Base-by-base conservation (phyloP, 2,113 vertebrate species). In the Opisthocomus hoazin region DNA sequence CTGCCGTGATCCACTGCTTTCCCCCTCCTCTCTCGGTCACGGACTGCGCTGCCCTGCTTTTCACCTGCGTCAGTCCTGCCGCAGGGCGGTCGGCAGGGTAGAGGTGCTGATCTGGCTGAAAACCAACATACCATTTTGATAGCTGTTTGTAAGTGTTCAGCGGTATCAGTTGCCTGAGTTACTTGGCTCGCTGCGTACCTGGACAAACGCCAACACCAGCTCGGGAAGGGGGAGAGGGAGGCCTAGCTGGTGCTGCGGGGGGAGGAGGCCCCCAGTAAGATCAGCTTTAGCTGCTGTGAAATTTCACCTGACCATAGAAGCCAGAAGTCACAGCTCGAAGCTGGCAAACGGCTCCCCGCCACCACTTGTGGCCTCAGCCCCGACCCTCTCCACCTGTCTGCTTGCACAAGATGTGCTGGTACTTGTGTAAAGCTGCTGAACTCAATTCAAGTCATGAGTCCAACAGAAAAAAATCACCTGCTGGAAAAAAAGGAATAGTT, bases 61-160 rank as follows among this genome's bases (percentile, higher is more conserved):
- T 21, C 13, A 22, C 22, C 23, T 21, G 6, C 20, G 5, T 27
- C 34, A 36, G 39, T 36, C 53, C 36, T 65, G 64, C 76, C 74
- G 13, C 54, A 48, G 51, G 24, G 37, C 77, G 66, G 39, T 57
- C 57, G 37, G 53, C n/a, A 50, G 46, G 14, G 12, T 46, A 5
- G 12, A 39, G 91, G 4, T 73, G 34, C 66, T 69, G 57, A n/a
- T 48, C 48, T 77, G 53, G n/a, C 69, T 87, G 69, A 78, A 66
- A 75, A 21, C 15, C 27, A n/a, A 6, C 15, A 7, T 34, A 1
- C 2, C 26, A 0, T 32, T 57, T 22, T 65, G 15, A 10, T 39
- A 43, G 12, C 45, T 89, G 45, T 45, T 6, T 34, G 46, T 34
- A 27, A 12, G 5, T 61, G 43, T 84, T 45, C 27, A 87, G 64